Conservation (phyloP, 2,888 invertebrate species). For the Troglohyphantes excavatus region DNA sequence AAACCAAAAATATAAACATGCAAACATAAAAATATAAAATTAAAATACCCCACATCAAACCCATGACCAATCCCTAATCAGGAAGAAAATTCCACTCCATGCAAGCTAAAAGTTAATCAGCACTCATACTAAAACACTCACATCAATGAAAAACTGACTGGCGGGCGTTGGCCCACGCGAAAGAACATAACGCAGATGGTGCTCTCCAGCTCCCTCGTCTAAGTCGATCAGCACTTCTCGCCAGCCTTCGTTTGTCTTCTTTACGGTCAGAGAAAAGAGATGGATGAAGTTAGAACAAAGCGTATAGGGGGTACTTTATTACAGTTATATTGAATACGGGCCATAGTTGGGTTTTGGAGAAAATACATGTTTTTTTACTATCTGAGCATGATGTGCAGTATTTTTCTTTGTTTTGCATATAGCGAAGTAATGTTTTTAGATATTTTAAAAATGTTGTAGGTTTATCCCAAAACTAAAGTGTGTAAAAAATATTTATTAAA, state of each 20-base stretch:
- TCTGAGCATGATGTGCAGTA: too few relatives aligned
- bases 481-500: too few relatives aligned
- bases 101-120: constrained; percentile 56
- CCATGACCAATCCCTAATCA: not conserved
- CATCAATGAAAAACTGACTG: constrained; percentile 85
- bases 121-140: constrained; percentile 72
- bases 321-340: too few relatives aligned
- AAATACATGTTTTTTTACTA: not conserved
- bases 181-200: constrained; percentile 88
- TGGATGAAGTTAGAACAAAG: constrained; percentile 40
- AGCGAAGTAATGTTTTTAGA: not conserved
- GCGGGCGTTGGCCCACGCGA: constrained; percentile 89
- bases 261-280: constrained; percentile 65
- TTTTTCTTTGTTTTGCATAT: too few relatives aligned
- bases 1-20: not conserved
- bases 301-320: not conserved
- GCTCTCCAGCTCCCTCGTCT: constrained; percentile 83
- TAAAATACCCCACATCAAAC: not conserved
- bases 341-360: not conserved
- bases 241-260: constrained; percentile 85
- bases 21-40: constrained; percentile 6
- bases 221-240: constrained; percentile 93
- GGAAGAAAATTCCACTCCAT: constrained; percentile 20
- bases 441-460: not conserved
- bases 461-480: too few relatives aligned